Evolutionary conservation across 1,140 invertebrate species (phyloP).

Genomic region (Drosophila lacertosa): DNA sequence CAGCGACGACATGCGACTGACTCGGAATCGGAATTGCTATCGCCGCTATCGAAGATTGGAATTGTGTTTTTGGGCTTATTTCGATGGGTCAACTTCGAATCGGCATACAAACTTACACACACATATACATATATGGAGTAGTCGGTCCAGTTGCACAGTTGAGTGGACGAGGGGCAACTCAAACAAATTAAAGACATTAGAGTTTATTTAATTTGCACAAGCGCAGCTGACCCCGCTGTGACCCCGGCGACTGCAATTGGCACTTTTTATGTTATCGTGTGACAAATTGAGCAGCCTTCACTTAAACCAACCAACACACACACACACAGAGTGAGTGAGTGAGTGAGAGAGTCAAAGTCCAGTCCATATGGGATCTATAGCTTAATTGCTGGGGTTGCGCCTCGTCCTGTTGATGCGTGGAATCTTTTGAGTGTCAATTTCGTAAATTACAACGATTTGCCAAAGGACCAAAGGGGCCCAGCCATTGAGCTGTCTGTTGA

Average conservation of each 20-base stretch:
- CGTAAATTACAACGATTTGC: constrained; percentile 81
- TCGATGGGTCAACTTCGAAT: not conserved
- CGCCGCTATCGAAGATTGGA: constrained; percentile 24
- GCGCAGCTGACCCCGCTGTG: constrained; percentile 61
- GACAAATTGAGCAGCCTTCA: constrained; percentile 68
- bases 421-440: constrained; percentile 81
- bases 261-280: constrained; percentile 75
- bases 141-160: constrained; percentile 55
- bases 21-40: constrained; percentile 38
- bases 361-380: constrained; percentile 37
- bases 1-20: constrained; percentile 71
- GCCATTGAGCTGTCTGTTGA: constrained; percentile 14
- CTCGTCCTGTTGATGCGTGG: constrained; percentile 15
- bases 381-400: constrained; percentile 55
- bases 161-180: constrained; percentile 57
- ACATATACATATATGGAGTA: not conserved
- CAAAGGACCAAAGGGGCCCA: constrained; percentile 34
- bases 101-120: not conserved
- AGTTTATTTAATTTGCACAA: constrained; percentile 79
- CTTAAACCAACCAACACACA: constrained; percentile 22
- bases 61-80: constrained; percentile 8
- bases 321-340: constrained; percentile 1
- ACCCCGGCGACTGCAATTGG: constrained; percentile 67
- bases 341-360: not conserved
- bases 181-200: constrained; percentile 82